Conservation (phyloP, 2,113 vertebrate genomes). For the Ailurus styani region DNA sequence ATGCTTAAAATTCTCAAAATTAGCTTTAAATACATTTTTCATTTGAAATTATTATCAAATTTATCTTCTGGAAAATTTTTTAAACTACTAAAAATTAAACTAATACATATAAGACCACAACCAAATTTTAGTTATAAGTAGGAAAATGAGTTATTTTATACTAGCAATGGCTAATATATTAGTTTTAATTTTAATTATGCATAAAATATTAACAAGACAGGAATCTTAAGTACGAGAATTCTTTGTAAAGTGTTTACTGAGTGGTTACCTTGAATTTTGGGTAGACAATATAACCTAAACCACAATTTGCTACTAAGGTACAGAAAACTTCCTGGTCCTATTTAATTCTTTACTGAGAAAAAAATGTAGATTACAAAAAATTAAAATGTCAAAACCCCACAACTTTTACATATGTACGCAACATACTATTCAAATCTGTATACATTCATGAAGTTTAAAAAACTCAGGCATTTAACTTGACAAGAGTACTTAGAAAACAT, state of each 20-base stretch:
- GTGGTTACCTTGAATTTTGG: background rate
- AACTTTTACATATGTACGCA: background rate
- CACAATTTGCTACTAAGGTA: background rate
- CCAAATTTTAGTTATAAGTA: background rate
- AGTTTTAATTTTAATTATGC: background rate
- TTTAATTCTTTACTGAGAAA: background rate
- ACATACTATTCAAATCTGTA: background rate
- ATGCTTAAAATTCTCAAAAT: background rate
- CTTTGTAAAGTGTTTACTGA: background rate
- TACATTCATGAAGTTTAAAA: background rate
- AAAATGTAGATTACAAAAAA: background rate
- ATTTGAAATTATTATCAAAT: background rate
- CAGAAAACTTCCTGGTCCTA: background rate
- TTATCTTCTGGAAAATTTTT: background rate
- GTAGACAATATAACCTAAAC: background rate
- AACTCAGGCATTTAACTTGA: background rate
- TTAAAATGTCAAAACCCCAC: background rate
- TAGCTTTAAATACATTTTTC: background rate
- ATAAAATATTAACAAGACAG: background rate
- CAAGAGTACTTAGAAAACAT: background rate
- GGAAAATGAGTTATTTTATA: background rate
- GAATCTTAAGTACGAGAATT: background rate
- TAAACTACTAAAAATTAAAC: background rate
- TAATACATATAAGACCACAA: background rate
- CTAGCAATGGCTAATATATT: background rate